phyloP scores from a whole-genome alignment of 2,113 vertebrate species.

The Nannobrachium achirus region DNA sequence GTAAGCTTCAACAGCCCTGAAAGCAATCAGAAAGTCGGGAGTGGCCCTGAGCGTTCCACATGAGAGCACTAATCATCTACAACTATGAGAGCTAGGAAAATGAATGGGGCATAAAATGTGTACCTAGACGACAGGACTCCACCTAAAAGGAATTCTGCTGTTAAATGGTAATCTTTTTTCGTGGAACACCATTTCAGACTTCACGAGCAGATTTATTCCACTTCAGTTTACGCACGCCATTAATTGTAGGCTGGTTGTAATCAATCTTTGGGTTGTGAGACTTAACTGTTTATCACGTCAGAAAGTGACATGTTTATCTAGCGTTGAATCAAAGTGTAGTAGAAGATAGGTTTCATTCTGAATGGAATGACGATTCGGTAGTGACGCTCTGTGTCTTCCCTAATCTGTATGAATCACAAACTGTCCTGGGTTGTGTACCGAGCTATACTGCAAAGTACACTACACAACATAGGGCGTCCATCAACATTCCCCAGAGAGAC shows the following conservation, averaged over 20 bases:
- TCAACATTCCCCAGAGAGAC: not conserved
- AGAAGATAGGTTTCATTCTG: constrained; percentile 48
- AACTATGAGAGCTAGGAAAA: not conserved
- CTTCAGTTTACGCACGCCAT: not conserved
- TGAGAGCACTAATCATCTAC: not conserved
- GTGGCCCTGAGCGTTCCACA: constrained; percentile 7
- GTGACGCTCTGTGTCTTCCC: constrained; percentile 56
- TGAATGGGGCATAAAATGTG: not conserved
- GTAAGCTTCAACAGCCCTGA: constrained; percentile 24
- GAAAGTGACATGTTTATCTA: constrained; percentile 28
- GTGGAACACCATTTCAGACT: not conserved
- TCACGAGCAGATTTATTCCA: not conserved
- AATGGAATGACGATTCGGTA: not conserved
- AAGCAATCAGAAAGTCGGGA: constrained; percentile 22
- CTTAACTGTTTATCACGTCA: not conserved
- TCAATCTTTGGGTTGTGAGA: not conserved
- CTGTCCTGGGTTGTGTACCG: too few relatives aligned
- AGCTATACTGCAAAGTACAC: constrained; percentile 56
- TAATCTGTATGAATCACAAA: too few relatives aligned
- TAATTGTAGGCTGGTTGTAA: not conserved
- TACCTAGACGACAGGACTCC: not conserved
- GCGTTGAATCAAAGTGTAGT: constrained; percentile 4
- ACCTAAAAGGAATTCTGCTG: not conserved
- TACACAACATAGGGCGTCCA: too few relatives aligned
- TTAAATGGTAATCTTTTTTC: too few relatives aligned